A percentile compares a stretch with the other conserved stretches of the same genome.
Conservation (phyloP, 2,113 vertebrate genomes). For the Puma concolor region DNA sequence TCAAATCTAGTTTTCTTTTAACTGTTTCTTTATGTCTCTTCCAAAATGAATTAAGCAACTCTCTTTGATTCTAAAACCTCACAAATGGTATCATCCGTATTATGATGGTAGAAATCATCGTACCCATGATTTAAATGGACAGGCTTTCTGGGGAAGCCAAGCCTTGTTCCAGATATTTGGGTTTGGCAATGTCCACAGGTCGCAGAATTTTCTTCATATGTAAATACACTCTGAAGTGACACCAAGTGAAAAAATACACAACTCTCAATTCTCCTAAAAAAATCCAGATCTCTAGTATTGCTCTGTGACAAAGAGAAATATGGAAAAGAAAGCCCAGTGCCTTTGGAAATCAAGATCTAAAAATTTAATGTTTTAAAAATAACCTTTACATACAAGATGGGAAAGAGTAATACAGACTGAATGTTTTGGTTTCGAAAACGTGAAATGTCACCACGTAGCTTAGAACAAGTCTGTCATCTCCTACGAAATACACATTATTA, state of each 20-base stretch:
- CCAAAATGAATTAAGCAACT: background rate
- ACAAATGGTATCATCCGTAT: background rate
- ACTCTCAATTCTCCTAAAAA: background rate
- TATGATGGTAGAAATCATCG: background rate
- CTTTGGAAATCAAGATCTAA: conserved; percentile 66
- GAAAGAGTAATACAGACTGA: conserved; percentile 65
- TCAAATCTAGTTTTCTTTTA: conserved; percentile 13
- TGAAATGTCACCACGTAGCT: conserved; percentile 51
- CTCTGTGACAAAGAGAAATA: conserved; percentile 36
- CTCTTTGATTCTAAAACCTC: conserved; percentile 23
- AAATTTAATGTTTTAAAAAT: conserved; percentile 80
- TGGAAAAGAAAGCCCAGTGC: conserved; percentile 60
- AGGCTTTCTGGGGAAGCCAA: background rate
- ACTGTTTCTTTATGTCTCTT: conserved; percentile 5
- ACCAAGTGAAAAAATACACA: background rate
- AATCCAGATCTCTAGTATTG: background rate
- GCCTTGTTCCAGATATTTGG: conserved; percentile 1
- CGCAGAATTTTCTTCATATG: conserved; percentile 37
- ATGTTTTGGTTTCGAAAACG: conserved; percentile 66
- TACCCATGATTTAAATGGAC: background rate
- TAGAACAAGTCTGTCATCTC: conserved; percentile 54
- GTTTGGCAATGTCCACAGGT: background rate
- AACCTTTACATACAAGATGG: conserved; percentile 75
- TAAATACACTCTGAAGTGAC: background rate
- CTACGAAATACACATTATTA: conserved; percentile 49